A percentile compares a stretch with the other conserved stretches of the same genome.
Evolutionary conservation across 2,888 invertebrate genomes (phyloP).

Genomic region (Galerucella pusilla): DNA sequence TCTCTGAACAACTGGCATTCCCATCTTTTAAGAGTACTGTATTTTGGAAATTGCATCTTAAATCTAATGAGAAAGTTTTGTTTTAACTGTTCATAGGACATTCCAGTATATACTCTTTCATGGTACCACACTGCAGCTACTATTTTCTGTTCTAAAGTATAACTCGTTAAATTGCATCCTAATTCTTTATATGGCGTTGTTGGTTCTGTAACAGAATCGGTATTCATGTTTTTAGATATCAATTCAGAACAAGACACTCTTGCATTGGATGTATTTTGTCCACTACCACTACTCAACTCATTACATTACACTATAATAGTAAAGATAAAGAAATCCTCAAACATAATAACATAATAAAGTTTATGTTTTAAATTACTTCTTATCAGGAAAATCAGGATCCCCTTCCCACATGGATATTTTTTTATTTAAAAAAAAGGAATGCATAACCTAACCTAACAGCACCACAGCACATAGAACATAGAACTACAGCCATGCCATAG

Average conservation of each 20-base stretch:
- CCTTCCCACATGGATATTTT: no score
- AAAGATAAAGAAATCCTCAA: no score
- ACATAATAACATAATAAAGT: no score
- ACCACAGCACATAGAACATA: no score
- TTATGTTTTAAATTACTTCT: no score
- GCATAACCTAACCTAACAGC: no score
- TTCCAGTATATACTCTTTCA: constrained; percentile 16
- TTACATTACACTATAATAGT: background rate
- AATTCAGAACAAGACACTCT: background rate
- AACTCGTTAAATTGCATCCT: background rate
- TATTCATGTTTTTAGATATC: background rate
- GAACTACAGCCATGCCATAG: no score
- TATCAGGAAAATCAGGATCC: no score
- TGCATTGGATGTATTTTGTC: background rate
- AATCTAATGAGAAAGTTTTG: constrained; percentile 21
- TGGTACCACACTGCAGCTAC: constrained; percentile 22
- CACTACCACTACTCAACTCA: background rate
- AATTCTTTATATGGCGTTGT: background rate
- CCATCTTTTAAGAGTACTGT: constrained; percentile 8
- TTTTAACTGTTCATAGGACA: constrained; percentile 8
- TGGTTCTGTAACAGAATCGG: background rate
- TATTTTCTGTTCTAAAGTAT: constrained; percentile 19
- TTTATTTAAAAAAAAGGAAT: no score
- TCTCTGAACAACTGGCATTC: constrained; percentile 17
- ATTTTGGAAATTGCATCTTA: constrained; percentile 8